A percentile compares a stretch with the other conserved stretches of the same genome.
phyloP scores from a whole-genome alignment of 2,888 invertebrate species.

The Drosophila algonquin region DNA sequence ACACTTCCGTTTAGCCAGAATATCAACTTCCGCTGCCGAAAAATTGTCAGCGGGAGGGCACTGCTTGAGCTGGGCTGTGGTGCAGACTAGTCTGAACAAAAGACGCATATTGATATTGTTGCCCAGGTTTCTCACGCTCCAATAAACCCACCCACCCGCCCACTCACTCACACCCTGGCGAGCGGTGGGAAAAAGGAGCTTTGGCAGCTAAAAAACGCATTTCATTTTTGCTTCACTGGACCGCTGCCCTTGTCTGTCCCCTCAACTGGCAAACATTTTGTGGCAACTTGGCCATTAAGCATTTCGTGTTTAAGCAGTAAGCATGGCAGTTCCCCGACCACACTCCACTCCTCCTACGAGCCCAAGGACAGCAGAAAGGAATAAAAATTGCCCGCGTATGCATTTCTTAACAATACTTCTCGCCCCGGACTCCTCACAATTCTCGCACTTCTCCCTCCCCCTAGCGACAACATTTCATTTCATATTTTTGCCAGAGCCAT shows the following conservation, averaged over 20 bases:
- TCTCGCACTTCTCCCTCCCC: constrained; percentile 2
- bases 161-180: constrained; percentile 5
- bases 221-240: constrained; percentile 71
- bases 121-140: constrained; percentile 66
- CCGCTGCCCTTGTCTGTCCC: constrained; percentile 46
- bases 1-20: constrained; percentile 74
- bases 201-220: constrained; percentile 64
- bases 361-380: constrained; percentile 16
- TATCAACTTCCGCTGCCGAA: constrained; percentile 74
- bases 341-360: background rate
- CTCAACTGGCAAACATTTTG: constrained; percentile 61
- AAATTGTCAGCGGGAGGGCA: constrained; percentile 59
- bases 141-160: constrained; percentile 46
- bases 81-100: constrained; percentile 45
- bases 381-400: constrained; percentile 71
- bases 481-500: constrained; percentile 60
- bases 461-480: constrained; percentile 56
- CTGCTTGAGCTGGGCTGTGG: background rate
- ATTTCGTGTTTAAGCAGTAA: constrained; percentile 52
- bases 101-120: constrained; percentile 76
- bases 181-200: constrained; percentile 14
- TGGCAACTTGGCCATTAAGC: constrained; percentile 77
- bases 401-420: constrained; percentile 70
- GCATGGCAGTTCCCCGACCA: background rate
- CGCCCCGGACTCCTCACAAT: constrained; percentile 35